Conservation (phyloP, 1,140 invertebrate genomes). For the Episyrphus balteatus region DNA sequence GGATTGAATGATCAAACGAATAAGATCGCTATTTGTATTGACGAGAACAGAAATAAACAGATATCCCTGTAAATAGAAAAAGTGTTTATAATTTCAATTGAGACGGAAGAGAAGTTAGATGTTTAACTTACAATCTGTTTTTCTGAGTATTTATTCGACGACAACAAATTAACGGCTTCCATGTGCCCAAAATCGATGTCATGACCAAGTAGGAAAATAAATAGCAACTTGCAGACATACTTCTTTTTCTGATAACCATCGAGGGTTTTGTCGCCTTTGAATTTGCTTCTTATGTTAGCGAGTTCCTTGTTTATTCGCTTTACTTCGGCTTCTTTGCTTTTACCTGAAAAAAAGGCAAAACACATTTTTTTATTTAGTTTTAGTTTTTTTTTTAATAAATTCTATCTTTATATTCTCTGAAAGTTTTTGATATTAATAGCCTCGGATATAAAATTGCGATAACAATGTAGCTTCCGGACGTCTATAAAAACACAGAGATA, state of each 20-base stretch:
- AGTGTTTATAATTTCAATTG: conserved; percentile 8
- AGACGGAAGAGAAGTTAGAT: no score
- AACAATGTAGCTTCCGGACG: no score
- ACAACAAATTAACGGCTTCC: conserved; percentile 99
- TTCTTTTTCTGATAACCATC: conserved; percentile 99
- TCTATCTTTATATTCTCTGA: no score
- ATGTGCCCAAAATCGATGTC: conserved; percentile 99
- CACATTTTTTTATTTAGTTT: no score
- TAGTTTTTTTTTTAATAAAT: no score
- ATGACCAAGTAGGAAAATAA: conserved; percentile 97
- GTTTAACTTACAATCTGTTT: conserved; percentile 98
- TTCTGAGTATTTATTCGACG: conserved; percentile 99
- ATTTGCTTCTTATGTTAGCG: conserved; percentile 98
- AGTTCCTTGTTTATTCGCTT: conserved; percentile 99
- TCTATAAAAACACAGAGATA: no score
- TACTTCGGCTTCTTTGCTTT: conserved; percentile 99
- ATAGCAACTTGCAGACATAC: conserved; percentile 99
- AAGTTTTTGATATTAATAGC: no score
- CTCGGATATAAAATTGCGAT: no score
- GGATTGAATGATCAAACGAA: conserved; percentile 97
- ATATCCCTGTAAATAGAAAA: conserved; percentile 69
- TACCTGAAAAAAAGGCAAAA: conserved; percentile 50
- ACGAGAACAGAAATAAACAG: conserved; percentile 99
- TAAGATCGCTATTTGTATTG: conserved; percentile 97
- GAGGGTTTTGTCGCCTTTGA: conserved; percentile 99